Evolutionary conservation across 2,113 vertebrate species (phyloP).

Genomic region (Heterotilapia buettikoferi): DNA sequence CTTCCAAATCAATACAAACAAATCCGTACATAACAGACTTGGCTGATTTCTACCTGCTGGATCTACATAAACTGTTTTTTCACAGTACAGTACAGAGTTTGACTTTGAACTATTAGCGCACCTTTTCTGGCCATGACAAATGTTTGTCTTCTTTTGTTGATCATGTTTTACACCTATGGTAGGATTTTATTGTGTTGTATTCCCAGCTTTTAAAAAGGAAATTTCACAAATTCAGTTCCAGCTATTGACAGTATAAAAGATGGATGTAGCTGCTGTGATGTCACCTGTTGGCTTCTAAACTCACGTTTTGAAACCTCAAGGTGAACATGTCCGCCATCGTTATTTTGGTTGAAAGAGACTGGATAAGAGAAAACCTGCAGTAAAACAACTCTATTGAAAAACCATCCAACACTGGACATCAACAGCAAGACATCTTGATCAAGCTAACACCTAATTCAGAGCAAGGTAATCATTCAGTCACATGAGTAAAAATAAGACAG

Average conservation of each 20-base stretch:
- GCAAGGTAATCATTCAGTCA: not conserved
- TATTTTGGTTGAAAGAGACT: not conserved
- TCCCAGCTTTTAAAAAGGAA: not conserved
- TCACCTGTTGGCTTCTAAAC: not conserved
- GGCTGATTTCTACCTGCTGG: not conserved
- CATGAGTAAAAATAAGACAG: not conserved
- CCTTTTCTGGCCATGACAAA: not conserved
- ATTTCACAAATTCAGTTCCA: not conserved
- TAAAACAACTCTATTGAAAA: not conserved
- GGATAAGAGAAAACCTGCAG: not conserved
- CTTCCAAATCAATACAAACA: not conserved
- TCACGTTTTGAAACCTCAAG: not conserved
- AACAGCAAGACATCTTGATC: not conserved
- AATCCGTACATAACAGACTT: not conserved
- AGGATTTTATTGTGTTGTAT: not conserved
- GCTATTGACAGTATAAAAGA: not conserved
- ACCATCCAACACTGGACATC: not conserved
- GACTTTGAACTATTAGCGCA: not conserved
- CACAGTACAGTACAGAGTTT: not conserved
- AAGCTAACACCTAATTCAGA: not conserved
- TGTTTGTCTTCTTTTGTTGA: too few species aligned
- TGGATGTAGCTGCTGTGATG: not conserved
- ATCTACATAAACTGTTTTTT: not conserved
- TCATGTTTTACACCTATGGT: not conserved
- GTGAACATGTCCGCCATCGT: not conserved